phyloP scores from a whole-genome alignment of 2,888 invertebrate genomes.

The Poecilus cupreus region DNA sequence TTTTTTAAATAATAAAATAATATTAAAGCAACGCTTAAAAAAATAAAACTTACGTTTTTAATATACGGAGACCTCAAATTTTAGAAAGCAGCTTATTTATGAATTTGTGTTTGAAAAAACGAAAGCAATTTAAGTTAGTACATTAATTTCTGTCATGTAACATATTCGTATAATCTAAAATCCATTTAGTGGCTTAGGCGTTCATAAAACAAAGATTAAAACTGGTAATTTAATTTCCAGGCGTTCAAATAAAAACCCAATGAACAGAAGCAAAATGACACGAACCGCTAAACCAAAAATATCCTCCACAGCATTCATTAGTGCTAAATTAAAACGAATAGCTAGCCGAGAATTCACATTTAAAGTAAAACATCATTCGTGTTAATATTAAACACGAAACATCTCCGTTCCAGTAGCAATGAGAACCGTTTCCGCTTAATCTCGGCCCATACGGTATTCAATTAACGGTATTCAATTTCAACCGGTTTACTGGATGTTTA shows the following conservation, averaged over 20 bases:
- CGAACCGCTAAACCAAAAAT: background rate
- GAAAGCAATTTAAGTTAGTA: too few species aligned
- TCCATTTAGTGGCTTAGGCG: background rate
- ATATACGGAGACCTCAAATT: too few species aligned
- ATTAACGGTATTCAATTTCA: conserved; percentile 55
- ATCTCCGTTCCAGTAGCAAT: background rate
- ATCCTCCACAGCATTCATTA: background rate
- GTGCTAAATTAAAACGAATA: background rate
- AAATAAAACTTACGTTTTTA: too few species aligned
- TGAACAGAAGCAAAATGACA: background rate
- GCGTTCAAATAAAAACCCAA: background rate
- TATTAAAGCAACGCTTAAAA: too few species aligned
- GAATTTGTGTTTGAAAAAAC: too few species aligned
- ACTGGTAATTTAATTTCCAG: conserved; percentile 1
- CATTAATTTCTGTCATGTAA: background rate
- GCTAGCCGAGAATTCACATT: background rate
- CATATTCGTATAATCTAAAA: background rate
- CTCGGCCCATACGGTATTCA: conserved; percentile 48
- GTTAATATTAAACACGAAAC: background rate
- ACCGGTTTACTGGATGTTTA: conserved; percentile 44
- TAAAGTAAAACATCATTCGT: background rate
- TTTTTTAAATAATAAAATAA: too few species aligned
- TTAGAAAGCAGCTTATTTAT: too few species aligned
- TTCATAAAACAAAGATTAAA: conserved; percentile 2
- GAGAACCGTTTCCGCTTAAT: conserved; percentile 43